Evolutionary conservation across 2,113 vertebrate species (phyloP).

Genomic region (Dinomys branickii): DNA sequence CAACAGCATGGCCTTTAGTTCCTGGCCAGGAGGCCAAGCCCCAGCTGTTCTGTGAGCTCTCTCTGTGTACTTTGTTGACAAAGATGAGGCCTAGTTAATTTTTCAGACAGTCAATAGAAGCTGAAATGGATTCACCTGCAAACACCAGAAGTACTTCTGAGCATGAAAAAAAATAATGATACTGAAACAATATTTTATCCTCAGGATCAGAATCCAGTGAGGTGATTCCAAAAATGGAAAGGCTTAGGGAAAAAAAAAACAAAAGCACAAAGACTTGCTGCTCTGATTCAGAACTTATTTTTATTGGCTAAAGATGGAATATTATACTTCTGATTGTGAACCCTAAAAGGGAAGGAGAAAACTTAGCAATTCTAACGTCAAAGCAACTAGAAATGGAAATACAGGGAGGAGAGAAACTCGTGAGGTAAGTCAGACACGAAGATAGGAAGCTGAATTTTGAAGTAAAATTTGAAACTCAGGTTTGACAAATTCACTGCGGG

Average conservation of each 20-base stretch:
- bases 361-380: background rate
- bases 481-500: fast-evolving
- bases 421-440: no score
- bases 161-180: background rate
- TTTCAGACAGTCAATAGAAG: conserved; percentile 6
- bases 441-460: background rate
- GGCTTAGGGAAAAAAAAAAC: background rate
- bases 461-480: background rate
- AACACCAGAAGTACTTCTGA: conserved; percentile 6
- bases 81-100: conserved; percentile 34
- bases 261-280: background rate
- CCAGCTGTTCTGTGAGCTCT: conserved; percentile 61
- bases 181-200: background rate
- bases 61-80: conserved; percentile 42
- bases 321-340: background rate
- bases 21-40: conserved; percentile 2
- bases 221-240: background rate
- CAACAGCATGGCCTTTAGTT: conserved; percentile 39
- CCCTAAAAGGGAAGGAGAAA: background rate
- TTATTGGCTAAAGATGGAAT: background rate
- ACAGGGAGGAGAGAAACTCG: background rate
- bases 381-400: background rate
- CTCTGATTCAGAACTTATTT: background rate
- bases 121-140: conserved; percentile 35
- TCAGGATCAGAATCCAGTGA: background rate